A percentile compares a stretch with the other conserved stretches of the same genome.
Conservation (phyloP, 2,888 invertebrate species). For the Hedya salicella region DNA sequence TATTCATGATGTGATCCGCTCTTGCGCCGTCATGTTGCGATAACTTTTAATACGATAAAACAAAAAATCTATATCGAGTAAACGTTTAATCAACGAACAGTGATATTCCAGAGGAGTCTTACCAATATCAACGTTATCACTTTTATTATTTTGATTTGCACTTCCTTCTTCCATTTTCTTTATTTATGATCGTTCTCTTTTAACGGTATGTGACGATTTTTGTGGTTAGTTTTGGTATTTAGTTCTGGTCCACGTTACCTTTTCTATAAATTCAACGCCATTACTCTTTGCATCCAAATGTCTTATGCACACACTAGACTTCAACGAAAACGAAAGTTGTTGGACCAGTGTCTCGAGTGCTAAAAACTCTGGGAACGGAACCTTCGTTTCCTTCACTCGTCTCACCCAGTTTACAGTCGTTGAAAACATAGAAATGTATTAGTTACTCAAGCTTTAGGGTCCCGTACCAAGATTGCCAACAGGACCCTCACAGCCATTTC, state of each 20-base stretch:
- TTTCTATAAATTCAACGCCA: not conserved
- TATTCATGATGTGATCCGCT: not conserved
- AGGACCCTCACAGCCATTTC: too few relatives aligned
- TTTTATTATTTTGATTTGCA: too few relatives aligned
- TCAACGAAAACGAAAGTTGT: conserved; percentile 63
- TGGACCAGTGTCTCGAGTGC: conserved; percentile 56
- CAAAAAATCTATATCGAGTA: too few relatives aligned
- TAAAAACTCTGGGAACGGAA: conserved; percentile 69
- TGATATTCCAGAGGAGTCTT: too few relatives aligned
- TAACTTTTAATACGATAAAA: too few relatives aligned
- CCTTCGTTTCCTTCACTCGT: conserved; percentile 48
- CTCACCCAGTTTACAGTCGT: conserved; percentile 1
- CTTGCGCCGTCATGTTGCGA: too few relatives aligned
- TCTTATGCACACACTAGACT: conserved; percentile 43
- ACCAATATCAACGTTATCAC: too few relatives aligned
- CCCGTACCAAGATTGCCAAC: not conserved
- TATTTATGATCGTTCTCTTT: not conserved
- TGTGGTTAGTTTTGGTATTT: too few relatives aligned
- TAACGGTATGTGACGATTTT: not conserved
- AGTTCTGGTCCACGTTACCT: too few relatives aligned
- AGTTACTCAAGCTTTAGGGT: not conserved
- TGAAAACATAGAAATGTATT: conserved; percentile 27
- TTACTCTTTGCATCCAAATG: conserved; percentile 24
- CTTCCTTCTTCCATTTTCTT: too few relatives aligned
- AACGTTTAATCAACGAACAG: too few relatives aligned